Percentiles rank a stretch among this genome's conserved stretches.
Evolutionary conservation across 2,888 invertebrate species (phyloP).

Genomic region (Cryptocephalus moraei): DNA sequence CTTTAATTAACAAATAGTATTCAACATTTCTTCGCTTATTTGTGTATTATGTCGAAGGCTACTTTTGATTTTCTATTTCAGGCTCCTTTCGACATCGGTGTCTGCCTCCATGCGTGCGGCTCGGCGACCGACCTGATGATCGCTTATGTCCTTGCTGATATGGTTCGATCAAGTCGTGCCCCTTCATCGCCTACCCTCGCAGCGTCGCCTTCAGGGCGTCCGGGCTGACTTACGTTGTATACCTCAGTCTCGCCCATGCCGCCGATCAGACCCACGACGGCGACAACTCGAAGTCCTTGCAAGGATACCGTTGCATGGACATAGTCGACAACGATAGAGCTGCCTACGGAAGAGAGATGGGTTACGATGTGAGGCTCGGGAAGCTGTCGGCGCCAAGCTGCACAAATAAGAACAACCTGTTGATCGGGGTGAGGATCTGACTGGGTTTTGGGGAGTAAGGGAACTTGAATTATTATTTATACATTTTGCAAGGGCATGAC

Average conservation of each 20-base stretch:
- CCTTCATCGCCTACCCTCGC: constrained; percentile 72
- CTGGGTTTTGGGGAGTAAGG: too few species aligned
- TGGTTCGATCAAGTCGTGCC: constrained; percentile 74
- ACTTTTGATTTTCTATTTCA: constrained; percentile 12
- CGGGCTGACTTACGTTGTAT: constrained; percentile 30
- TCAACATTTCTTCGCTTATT: too few species aligned
- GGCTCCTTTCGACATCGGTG: constrained; percentile 74
- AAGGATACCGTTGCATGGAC: constrained; percentile 81
- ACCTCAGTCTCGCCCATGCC: constrained; percentile 74
- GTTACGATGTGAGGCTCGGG: constrained; percentile 65
- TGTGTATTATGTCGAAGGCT: too few species aligned
- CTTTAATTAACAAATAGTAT: too few species aligned
- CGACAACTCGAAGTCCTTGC: constrained; percentile 56
- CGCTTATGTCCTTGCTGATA: constrained; percentile 84
- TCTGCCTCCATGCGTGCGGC: constrained; percentile 89
- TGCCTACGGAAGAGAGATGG: constrained; percentile 60
- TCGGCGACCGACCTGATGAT: constrained; percentile 89
- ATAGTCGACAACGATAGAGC: constrained; percentile 80
- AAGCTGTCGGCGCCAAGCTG: constrained; percentile 72
- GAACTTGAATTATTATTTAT: too few species aligned
- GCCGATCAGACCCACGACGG: constrained; percentile 84
- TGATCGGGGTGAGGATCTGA: constrained; percentile 48
- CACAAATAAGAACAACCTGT: constrained; percentile 85
- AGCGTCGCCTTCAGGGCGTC: constrained; percentile 49
- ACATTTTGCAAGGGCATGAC: too few species aligned